Percentiles rank a stretch among this genome's conserved stretches.
phyloP scores from a whole-genome alignment of 2,797 vertebrate genomes.

The Girardinus metallicus region DNA sequence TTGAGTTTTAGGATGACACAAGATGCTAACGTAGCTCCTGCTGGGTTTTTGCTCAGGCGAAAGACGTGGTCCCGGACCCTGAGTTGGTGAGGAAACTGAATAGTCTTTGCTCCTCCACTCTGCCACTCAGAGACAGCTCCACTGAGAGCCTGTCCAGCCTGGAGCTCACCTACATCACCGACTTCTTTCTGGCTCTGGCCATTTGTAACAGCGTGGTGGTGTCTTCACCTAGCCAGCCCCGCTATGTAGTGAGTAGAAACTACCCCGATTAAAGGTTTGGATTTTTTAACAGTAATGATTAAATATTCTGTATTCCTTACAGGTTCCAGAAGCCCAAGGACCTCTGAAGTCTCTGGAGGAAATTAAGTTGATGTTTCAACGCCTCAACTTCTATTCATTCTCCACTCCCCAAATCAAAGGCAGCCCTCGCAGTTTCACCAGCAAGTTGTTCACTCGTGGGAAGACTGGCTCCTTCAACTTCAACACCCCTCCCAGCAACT shows the following conservation, averaged over 20 bases:
- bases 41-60: conserved; percentile 81
- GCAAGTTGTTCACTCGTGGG: conserved; percentile 50
- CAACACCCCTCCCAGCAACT: conserved; percentile 11
- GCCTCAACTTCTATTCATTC: conserved; percentile 79
- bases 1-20: not conserved
- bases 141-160: conserved; percentile 42
- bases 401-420: conserved; percentile 44
- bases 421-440: conserved; percentile 55
- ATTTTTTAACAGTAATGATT: not conserved
- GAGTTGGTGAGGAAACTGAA: conserved; percentile 84
- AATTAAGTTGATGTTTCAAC: conserved; percentile 89
- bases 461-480: conserved; percentile 39
- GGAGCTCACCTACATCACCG: conserved; percentile 85
- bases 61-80: conserved; percentile 89
- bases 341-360: conserved; percentile 88
- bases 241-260: conserved; percentile 79
- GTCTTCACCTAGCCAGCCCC: conserved; percentile 84
- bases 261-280: not conserved
- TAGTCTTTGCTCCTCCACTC: conserved; percentile 72
- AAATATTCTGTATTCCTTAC: conserved; percentile 2
- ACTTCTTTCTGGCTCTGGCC: conserved; percentile 94
- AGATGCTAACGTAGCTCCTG: not conserved
- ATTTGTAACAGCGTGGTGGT: conserved; percentile 98
- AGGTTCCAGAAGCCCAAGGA: conserved; percentile 74
- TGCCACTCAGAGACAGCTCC: conserved; percentile 33